Base-by-base conservation (phyloP, 2,888 invertebrate genomes). In the Perizoma affinitatum region DNA sequence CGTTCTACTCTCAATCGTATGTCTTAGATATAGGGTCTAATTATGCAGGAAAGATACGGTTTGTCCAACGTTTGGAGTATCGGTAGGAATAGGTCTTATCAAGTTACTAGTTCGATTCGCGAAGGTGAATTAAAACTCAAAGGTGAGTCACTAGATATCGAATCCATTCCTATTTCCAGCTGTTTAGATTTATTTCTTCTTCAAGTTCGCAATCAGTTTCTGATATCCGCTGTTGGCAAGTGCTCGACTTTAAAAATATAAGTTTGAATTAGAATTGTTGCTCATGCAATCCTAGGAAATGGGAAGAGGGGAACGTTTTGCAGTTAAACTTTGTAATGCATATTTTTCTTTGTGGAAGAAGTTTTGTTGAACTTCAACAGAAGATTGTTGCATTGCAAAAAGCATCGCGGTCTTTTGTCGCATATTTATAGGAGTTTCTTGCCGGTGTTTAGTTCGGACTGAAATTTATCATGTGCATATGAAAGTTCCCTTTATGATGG, bases 61-160 rank as follows among this genome's bases (percentile, higher is more conserved):
- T 42, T 10, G 55, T 72, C 70, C 0, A 65, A 55, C 58, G 38
- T 67, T 48, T n/a, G 35, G 5, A 44, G 45, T 7, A 11, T 33
- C 0, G 11, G 10, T 4, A 46, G 51, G 59, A 63, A 70, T 65
- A 45, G 69, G 74, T 76, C 80, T 87, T 88, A 87, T 88, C 87
- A 82, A 78, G 83, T 84, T 80, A 80, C 82, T 78, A 76, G 77
- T 79, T 82, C 82, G 73, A 82, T 86, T 86, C 82, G 82, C 84
- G 65, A 82, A 76, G 76, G 79, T 78, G 80, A 83, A 83, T 79
- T 80, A 78, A 80, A 79, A 78, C 69, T 74, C 66, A 58, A 74
- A 75, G 77, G 78, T 82, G 79, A 85, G 73, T 83, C 83, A 79
- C 72, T 69, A 72, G 78, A 79, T 81, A 84, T 83, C 75, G 76